Base-by-base conservation (phyloP, 2,888 invertebrate genomes). In the Strigamia crassipes region DNA sequence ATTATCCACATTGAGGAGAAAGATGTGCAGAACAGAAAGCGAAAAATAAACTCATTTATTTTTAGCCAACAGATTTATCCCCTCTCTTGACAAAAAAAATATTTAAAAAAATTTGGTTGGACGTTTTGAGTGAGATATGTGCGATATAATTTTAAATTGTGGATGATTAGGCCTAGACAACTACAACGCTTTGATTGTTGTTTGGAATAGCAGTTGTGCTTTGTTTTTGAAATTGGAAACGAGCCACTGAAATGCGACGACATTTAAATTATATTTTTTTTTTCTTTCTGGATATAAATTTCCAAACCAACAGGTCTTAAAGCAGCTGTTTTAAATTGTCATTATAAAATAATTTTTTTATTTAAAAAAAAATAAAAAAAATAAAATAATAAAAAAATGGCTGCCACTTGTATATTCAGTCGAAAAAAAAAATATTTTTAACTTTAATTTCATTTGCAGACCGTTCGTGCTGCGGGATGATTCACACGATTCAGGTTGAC, bases 31-130 rank as follows among this genome's bases (percentile, higher is more conserved):
- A 18, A 56, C n/a, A n/a, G 6, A 51, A 27, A 27, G 27, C 27
- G 5, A 56, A 56, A 56, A 56, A 56, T 56, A 56, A 56, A 56
- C 56, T n/a, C 56, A 18, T 56, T 56, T 56, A 56, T 56, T 56
- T 56, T 56, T 56, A 56, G 56, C 21, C 21, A 56, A 56, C 56
- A 18, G 18, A 56, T 56, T 56, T 56, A 18, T 56, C 56, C 18
- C 56, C 18, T 18, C n/a, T 21, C 21, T 15, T n/a, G 56, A 18
- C n/a, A 38, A 38, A 38, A 38, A 38, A 38, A 38, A 9, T 5
- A 9, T 38, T 6, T 4, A 38, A 38, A 38, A 38, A 38, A 38
- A 9, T 5, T 5, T 38, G 0, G 38, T 38, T 38, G 38, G 56
- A 56, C 56, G 18, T n/a, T 18, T 56, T 18, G 56, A 56, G 18